These are phyloP conservation scores for Apteryx mantelli DNA, from an alignment of 2,113 vertebrate genomes.

Conservation along the genomic window DNA sequence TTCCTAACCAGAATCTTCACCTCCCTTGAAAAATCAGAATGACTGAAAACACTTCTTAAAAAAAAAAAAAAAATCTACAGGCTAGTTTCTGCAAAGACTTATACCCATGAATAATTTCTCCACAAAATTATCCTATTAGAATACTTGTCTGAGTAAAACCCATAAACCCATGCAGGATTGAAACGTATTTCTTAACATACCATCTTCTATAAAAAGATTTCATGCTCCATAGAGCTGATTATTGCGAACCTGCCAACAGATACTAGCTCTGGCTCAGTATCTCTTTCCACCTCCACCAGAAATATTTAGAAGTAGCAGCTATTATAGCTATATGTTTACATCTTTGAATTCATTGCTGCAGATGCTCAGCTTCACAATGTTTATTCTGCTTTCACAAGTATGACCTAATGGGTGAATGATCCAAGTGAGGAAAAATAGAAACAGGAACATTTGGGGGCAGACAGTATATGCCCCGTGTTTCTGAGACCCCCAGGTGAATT, in stretches of 20 bases:
- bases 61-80: neutral
- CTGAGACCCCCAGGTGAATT: neutral
- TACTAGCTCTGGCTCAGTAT: neutral
- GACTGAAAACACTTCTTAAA: neutral
- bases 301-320: neutral
- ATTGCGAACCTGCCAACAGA: neutral
- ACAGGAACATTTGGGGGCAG: neutral
- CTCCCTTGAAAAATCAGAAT: neutral
- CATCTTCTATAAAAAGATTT: neutral
- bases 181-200: neutral
- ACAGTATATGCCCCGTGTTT: neutral
- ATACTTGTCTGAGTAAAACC: neutral
- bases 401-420: neutral
- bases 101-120: neutral
- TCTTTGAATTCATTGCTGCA: slow-evolving; percentile 43
- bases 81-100: neutral
- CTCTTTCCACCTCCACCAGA: neutral
- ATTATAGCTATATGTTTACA: neutral
- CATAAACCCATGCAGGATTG: neutral
- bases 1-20: neutral
- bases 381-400: slow-evolving; percentile 41
- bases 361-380: neutral
- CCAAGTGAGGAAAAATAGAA: neutral
- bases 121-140: neutral
- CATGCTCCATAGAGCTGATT: neutral